Evolutionary conservation across 2,797 vertebrate genomes (phyloP).

Genomic region (Myotis daubentonii): DNA sequence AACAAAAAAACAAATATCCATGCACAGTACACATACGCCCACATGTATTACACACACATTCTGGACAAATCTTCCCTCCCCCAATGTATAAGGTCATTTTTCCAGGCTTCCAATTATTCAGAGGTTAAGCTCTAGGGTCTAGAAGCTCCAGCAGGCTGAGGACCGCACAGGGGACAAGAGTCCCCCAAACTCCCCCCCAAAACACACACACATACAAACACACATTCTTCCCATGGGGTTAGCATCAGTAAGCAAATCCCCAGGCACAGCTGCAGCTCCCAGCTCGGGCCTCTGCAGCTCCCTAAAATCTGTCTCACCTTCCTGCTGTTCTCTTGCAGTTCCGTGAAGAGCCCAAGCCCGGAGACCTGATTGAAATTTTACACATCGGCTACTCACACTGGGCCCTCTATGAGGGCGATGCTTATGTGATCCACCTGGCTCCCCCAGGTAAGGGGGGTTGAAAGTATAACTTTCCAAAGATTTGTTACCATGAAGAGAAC

Average conservation of each 20-base stretch:
- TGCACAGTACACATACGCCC: background rate
- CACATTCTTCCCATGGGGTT: background rate
- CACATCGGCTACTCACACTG: background rate
- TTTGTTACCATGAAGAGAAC: no score
- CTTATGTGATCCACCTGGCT: conserved; percentile 40
- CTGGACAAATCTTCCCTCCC: no score
- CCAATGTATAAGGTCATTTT: no score
- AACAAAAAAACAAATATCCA: no score
- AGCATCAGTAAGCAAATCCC: background rate
- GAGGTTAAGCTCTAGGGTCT: no score
- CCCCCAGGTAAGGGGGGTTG: background rate
- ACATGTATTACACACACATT: no score
- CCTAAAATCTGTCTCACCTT: background rate
- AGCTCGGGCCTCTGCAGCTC: background rate
- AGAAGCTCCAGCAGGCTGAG: no score
- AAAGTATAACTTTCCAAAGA: no score
- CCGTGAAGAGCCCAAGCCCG: background rate
- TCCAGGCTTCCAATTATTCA: no score
- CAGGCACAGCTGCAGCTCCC: background rate
- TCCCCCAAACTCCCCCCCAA: no score
- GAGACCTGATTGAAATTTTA: conserved; percentile 57
- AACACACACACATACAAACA: no score
- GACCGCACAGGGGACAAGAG: no score
- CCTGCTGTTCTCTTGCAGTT: background rate
- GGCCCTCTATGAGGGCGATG: conserved; percentile 23